A percentile compares a stretch with the other conserved stretches of the same genome.
Evolutionary conservation across 2,113 vertebrate genomes (phyloP).

Genomic region (Columbina picui): DNA sequence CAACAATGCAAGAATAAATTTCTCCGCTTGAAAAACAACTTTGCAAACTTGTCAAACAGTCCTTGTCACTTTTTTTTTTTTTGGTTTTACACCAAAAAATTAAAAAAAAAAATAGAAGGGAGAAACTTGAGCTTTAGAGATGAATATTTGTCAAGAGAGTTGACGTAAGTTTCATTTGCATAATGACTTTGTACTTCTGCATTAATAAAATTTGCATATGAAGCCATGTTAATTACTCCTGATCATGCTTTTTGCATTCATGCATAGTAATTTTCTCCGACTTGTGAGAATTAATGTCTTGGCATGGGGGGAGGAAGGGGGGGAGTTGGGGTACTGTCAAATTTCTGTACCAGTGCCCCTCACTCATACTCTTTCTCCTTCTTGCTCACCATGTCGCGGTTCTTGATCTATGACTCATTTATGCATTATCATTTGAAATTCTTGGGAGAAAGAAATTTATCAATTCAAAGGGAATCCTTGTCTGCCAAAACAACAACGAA

Average conservation of each 20-base stretch:
- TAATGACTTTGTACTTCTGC: constrained; percentile 99
- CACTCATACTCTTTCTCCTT: constrained; percentile 60
- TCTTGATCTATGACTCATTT: constrained; percentile 79
- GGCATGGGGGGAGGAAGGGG: constrained; percentile 81
- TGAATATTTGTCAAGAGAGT: constrained; percentile 99
- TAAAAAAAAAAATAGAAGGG: constrained; percentile 78
- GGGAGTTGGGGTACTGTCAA: constrained; percentile 78
- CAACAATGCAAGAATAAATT: constrained; percentile 79
- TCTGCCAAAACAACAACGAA: constrained; percentile 41
- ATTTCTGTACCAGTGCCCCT: constrained; percentile 79
- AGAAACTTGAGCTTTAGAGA: constrained; percentile 92
- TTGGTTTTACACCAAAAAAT: constrained; percentile 65
- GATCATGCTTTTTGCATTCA: constrained; percentile 99
- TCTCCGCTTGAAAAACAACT: constrained; percentile 86
- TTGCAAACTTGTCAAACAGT: constrained; percentile 84
- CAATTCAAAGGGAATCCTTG: constrained; percentile 72
- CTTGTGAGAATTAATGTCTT: constrained; percentile 99
- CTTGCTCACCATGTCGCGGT: constrained; percentile 63
- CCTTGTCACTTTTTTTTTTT: constrained; percentile 55
- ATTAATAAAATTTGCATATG: constrained; percentile 99
- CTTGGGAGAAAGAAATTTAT: constrained; percentile 73
- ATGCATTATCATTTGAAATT: constrained; percentile 71
- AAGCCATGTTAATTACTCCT: constrained; percentile 99
- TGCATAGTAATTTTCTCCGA: constrained; percentile 99
- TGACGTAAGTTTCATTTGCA: constrained; percentile 98